phyloP scores from a whole-genome alignment of 2,888 invertebrate genomes.

The Pammene fasciana region DNA sequence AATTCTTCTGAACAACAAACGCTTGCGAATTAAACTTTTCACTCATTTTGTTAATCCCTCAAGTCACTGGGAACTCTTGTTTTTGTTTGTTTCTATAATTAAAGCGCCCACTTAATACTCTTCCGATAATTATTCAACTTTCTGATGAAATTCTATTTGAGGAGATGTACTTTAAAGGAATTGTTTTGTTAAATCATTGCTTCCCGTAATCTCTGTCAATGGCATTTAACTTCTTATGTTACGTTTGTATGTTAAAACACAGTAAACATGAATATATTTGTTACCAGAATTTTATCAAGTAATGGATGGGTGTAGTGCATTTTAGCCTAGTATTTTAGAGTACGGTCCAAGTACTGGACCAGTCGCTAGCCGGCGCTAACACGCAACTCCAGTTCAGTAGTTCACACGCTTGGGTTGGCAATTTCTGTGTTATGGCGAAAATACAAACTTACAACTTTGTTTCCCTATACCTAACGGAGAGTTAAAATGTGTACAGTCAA shows the following conservation, averaged over 20 bases:
- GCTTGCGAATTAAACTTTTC: constrained; percentile 60
- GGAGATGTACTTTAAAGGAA: constrained; percentile 61
- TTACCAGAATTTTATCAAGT: neutral
- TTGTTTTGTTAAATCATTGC: constrained; percentile 40
- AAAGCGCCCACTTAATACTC: constrained; percentile 72
- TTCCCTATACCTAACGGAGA: constrained; percentile 23
- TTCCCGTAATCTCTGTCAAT: constrained; percentile 8
- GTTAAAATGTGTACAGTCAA: neutral
- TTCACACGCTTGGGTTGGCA: constrained; percentile 68
- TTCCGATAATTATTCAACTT: constrained; percentile 71
- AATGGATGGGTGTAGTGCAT: neutral
- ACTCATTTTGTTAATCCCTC: constrained; percentile 61
- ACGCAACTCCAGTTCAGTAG: constrained; percentile 75
- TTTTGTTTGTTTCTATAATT: constrained; percentile 79
- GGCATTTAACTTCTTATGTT: neutral
- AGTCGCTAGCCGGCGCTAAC: constrained; percentile 69
- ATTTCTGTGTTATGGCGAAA: constrained; percentile 66
- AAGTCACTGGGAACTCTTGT: constrained; percentile 70
- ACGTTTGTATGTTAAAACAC: no score
- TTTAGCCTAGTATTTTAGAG: constrained; percentile 58
- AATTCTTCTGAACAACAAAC: constrained; percentile 53
- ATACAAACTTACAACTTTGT: constrained; percentile 51
- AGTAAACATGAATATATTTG: neutral
- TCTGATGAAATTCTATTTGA: constrained; percentile 59
- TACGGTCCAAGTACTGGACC: constrained; percentile 52